Evolutionary conservation across 2,113 vertebrate genomes (phyloP).

Genomic region (Emydura subglobosa): DNA sequence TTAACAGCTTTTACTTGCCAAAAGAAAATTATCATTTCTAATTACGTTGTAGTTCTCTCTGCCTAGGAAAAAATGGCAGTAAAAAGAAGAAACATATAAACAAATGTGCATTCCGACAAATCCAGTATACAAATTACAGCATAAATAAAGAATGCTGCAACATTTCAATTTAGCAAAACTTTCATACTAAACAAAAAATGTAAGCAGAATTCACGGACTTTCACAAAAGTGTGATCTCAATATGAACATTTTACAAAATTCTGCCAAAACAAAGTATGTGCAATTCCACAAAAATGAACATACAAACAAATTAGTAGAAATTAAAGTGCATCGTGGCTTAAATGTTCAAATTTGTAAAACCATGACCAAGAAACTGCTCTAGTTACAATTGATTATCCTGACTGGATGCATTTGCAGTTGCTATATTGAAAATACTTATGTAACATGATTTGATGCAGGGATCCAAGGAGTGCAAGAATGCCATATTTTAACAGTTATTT

Average conservation of each 20-base stretch:
- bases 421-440: background rate
- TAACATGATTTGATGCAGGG: rapidly evolving
- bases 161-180: background rate
- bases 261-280: background rate
- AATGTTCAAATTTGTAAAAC: background rate
- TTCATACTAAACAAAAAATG: background rate
- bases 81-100: conserved; percentile 7
- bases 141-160: background rate
- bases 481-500: background rate
- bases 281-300: background rate
- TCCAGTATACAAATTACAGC: conserved; percentile 14
- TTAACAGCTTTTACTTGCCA: conserved; percentile 78
- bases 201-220: background rate
- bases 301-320: background rate
- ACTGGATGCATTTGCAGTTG: background rate
- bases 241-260: background rate
- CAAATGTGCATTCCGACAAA: conserved; percentile 30
- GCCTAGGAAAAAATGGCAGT: background rate
- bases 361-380: background rate
- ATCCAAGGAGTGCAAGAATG: background rate
- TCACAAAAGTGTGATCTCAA: background rate
- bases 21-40: conserved; percentile 73
- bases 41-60: conserved; percentile 63
- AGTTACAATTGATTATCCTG: background rate
- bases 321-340: background rate